Conservation (phyloP, 2,888 invertebrate species). For the Leucophora obtusa region DNA sequence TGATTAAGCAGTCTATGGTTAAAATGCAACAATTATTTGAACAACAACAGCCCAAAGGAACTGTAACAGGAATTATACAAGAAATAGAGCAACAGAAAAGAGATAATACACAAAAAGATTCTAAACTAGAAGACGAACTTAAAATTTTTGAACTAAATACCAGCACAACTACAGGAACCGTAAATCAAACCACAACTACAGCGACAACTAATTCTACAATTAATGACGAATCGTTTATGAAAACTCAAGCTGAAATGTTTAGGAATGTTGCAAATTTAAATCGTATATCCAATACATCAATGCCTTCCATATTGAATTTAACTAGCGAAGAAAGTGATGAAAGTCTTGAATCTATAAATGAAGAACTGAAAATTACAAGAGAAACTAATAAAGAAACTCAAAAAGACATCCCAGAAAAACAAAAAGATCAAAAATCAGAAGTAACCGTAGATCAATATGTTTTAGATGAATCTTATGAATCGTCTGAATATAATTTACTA, state of each 20-base stretch:
- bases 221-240: background rate
- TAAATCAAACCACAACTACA: slow-evolving; percentile 2
- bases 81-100: slow-evolving; percentile 1
- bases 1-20: slow-evolving; percentile 71
- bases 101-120: background rate
- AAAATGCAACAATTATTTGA: slow-evolving; percentile 72
- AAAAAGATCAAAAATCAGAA: background rate
- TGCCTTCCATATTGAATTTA: slow-evolving; percentile 38
- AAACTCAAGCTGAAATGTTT: background rate
- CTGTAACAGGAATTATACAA: slow-evolving; percentile 27
- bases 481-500: slow-evolving; percentile 10
- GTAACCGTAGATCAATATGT: background rate
- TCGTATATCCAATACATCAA: slow-evolving; percentile 7
- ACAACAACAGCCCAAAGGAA: slow-evolving; percentile 33
- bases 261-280: background rate
- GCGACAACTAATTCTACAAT: slow-evolving; percentile 3
- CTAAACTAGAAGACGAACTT: background rate
- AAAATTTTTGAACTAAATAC: slow-evolving; percentile 13
- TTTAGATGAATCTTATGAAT: background rate
- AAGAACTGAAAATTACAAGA: slow-evolving; percentile 16
- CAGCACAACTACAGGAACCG: slow-evolving; percentile 17
- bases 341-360: background rate
- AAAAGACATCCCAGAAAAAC: slow-evolving; percentile 1
- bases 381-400: background rate
- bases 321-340: slow-evolving; percentile 31